Conservation (phyloP, 2,888 invertebrate genomes). For the Chouioia cunea region DNA sequence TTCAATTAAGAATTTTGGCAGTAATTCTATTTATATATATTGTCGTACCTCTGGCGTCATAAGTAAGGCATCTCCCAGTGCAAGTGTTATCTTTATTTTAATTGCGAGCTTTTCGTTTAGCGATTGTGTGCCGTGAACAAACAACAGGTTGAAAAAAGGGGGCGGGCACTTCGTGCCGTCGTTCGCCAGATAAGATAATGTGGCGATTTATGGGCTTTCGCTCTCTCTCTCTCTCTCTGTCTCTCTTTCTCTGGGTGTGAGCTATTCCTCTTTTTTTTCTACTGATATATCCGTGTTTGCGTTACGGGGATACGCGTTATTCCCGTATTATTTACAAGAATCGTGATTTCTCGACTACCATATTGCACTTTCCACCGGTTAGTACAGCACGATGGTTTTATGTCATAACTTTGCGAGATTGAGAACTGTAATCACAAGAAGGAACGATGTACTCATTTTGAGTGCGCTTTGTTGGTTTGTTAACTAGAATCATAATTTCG, state of each 20-base stretch:
- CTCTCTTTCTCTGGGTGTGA: constrained; percentile 2
- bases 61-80: constrained; percentile 36
- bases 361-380: too few relatives aligned
- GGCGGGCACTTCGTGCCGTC: not conserved
- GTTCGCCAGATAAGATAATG: constrained; percentile 42
- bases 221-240: constrained; percentile 6
- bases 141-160: constrained; percentile 43
- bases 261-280: not conserved
- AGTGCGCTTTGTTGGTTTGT: too few relatives aligned
- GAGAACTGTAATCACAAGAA: too few relatives aligned
- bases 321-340: constrained; percentile 24
- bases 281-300: constrained; percentile 2
- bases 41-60: constrained; percentile 21
- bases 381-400: too few relatives aligned
- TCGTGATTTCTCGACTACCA: constrained; percentile 8
- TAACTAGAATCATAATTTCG: too few relatives aligned
- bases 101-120: constrained; percentile 36
- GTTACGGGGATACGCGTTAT: constrained; percentile 7
- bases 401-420: too few relatives aligned
- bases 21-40: too few relatives aligned
- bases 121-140: constrained; percentile 29
- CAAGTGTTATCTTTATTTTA: constrained; percentile 39
- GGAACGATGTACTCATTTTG: too few relatives aligned
- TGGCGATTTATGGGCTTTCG: constrained; percentile 37
- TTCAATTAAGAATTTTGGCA: constrained; percentile 34